These are phyloP conservation scores for Caenorhabditis drosophilae DNA, from an alignment of 2,888 invertebrate genomes.

Conservation along the genomic window DNA sequence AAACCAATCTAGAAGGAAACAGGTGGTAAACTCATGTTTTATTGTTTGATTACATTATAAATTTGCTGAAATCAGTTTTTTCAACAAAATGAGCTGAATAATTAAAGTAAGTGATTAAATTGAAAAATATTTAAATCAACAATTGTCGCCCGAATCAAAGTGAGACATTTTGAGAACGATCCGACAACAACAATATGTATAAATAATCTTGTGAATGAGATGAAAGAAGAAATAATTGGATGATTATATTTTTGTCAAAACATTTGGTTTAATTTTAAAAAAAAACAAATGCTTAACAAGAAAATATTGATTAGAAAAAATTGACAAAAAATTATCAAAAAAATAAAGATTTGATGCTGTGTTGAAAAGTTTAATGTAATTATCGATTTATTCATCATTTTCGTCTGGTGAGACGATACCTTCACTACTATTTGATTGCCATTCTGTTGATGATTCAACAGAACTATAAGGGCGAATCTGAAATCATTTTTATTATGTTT, in stretches of 20 bases:
- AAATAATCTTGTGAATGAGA: neutral
- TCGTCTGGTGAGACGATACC: slow-evolving; percentile 49
- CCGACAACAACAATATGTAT: neutral
- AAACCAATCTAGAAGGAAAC: no score
- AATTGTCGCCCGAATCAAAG: slow-evolving; percentile 1
- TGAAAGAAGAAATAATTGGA: neutral
- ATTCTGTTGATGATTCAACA: slow-evolving; percentile 52
- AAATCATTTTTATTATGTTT: slow-evolving; percentile 15
- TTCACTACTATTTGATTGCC: slow-evolving; percentile 53
- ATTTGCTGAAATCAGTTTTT: neutral
- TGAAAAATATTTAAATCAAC: neutral
- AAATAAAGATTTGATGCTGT: no score
- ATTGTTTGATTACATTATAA: neutral
- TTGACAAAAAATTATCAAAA: no score
- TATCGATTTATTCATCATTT: no score
- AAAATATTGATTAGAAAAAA: no score
- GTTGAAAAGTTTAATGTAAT: no score
- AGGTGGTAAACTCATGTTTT: no score
- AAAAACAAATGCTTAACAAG: no score
- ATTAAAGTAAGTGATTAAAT: neutral
- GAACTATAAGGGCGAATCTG: slow-evolving; percentile 51
- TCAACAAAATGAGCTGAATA: neutral
- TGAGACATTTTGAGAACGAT: slow-evolving; percentile 2
- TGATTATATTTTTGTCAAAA: no score
- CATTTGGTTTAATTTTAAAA: no score